Evolutionary conservation across 2,113 vertebrate species (phyloP).

Genomic region (Syngnathus floridae): DNA sequence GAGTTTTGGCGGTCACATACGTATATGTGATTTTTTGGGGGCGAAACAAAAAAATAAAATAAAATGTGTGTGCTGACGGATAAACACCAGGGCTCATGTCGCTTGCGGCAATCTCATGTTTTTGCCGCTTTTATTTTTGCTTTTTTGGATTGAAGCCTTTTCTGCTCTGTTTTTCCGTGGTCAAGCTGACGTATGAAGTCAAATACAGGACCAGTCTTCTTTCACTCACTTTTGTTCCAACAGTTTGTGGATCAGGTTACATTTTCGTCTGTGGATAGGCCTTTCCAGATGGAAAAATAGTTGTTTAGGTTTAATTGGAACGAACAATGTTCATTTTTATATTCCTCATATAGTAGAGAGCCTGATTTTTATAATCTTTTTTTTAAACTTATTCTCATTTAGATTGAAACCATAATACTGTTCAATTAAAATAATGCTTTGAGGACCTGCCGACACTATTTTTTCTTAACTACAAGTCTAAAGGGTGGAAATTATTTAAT

Average conservation of each 20-base stretch:
- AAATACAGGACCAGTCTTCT: not conserved
- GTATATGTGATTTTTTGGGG: conserved; percentile 26
- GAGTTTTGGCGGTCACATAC: conserved; percentile 14
- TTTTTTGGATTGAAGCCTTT: conserved; percentile 39
- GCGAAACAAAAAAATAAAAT: not conserved
- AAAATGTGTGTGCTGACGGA: conserved; percentile 11
- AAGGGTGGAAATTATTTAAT: not conserved
- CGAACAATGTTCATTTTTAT: not conserved
- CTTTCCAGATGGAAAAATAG: conserved; percentile 6
- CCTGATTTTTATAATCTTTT: not conserved
- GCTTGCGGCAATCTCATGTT: conserved; percentile 40
- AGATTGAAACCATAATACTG: not conserved
- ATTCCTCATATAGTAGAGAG: not conserved
- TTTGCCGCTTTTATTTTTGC: conserved; percentile 37
- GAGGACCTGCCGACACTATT: not conserved
- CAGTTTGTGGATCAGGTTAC: not conserved
- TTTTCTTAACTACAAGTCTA: not conserved
- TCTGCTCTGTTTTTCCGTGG: conserved; percentile 56
- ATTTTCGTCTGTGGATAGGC: not conserved
- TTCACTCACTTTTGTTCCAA: conserved; percentile 2
- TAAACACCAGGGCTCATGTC: conserved; percentile 24
- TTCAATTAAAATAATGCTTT: not conserved
- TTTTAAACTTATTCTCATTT: not conserved
- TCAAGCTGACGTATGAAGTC: conserved; percentile 43
- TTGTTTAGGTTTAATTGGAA: not conserved